These are phyloP conservation scores for Autographa pulchrina DNA, from an alignment of 2,888 invertebrate species.

Conservation along the genomic window DNA sequence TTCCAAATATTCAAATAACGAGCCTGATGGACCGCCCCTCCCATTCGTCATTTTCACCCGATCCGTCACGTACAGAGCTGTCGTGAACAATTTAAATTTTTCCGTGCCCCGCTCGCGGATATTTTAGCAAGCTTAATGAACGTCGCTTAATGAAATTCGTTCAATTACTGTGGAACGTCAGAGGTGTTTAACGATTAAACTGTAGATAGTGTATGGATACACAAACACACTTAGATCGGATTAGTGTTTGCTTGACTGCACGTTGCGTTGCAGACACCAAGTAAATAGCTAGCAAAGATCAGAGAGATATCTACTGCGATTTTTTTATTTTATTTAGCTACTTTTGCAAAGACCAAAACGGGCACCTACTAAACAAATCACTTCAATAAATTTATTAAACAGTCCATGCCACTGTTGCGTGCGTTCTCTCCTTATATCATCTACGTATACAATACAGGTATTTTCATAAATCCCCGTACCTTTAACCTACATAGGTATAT, in stretches of 20 bases:
- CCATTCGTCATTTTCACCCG: constrained; percentile 30
- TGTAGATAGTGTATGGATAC: constrained; percentile 38
- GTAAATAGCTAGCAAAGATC: not conserved
- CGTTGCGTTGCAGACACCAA: not conserved
- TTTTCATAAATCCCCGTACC: not conserved
- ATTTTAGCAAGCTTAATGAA: constrained; percentile 49
- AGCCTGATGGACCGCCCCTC: constrained; percentile 22
- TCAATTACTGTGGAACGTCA: constrained; percentile 37
- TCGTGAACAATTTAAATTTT: constrained; percentile 40
- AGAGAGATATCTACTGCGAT: too few species aligned
- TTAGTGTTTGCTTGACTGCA: constrained; percentile 21
- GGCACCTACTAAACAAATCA: too few species aligned
- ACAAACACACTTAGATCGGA: constrained; percentile 31
- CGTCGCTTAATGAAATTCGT: constrained; percentile 34
- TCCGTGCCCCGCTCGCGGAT: constrained; percentile 36
- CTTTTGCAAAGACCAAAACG: too few species aligned
- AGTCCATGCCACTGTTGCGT: too few species aligned
- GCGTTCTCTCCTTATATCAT: too few species aligned
- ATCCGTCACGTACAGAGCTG: constrained; percentile 43
- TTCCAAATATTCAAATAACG: constrained; percentile 23
- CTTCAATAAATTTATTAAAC: too few species aligned
- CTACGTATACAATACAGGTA: too few species aligned
- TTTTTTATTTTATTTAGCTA: too few species aligned
- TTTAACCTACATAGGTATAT: not conserved
- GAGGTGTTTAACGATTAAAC: constrained; percentile 35